Evolutionary conservation across 2,113 vertebrate genomes (phyloP).

Genomic region (Heterocephalus glaber): DNA sequence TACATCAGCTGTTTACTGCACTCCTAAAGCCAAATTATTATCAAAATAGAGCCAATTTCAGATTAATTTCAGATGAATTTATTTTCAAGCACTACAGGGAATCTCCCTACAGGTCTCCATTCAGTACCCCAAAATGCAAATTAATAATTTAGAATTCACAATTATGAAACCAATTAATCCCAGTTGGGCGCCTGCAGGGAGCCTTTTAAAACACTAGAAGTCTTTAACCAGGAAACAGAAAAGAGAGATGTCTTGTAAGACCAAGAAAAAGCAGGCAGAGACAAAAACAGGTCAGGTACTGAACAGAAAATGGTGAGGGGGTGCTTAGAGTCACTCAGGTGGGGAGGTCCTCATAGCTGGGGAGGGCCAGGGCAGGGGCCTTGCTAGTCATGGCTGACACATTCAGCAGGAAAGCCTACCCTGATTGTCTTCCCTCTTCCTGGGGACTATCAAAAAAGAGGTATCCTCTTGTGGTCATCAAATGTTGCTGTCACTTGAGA

Average conservation of each 20-base stretch:
- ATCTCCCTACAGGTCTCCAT: not conserved
- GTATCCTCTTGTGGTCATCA: not conserved
- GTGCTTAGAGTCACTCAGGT: not conserved
- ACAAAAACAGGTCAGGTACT: not conserved
- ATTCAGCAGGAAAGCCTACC: not conserved
- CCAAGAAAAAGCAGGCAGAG: not conserved
- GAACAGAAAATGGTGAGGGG: not conserved
- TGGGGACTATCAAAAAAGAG: not conserved
- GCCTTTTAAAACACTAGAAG: not conserved
- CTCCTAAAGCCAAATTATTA: not conserved
- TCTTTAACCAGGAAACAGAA: not conserved
- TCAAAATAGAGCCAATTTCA: not conserved
- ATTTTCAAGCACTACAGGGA: not conserved
- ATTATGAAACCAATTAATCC: not conserved
- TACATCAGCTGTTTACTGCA: not conserved
- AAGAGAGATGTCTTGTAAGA: not conserved
- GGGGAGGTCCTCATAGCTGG: not conserved
- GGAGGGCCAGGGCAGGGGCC: not conserved
- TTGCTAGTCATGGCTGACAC: not conserved
- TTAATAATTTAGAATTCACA: not conserved
- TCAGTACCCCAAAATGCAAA: not conserved
- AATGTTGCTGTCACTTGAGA: not conserved
- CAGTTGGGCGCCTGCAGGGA: not conserved
- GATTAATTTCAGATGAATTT: not conserved
- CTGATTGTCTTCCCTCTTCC: not conserved